Conservation (phyloP, 2,888 invertebrate genomes). For the Parthenolecanium corni region DNA sequence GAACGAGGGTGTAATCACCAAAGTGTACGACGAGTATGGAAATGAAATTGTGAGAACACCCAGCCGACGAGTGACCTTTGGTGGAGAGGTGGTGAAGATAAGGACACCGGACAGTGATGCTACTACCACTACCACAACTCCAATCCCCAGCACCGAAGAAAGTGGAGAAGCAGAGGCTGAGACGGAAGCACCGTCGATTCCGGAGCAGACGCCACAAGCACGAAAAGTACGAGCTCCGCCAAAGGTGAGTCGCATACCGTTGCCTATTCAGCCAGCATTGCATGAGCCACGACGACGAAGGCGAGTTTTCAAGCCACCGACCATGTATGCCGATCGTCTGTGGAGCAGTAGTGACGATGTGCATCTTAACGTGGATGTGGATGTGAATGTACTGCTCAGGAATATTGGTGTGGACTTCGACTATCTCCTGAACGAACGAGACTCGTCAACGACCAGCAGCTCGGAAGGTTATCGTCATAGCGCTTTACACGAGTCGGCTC, state of each 20-base stretch:
- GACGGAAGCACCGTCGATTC: background rate
- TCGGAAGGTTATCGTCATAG: conserved; percentile 41
- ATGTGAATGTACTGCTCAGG: too few species aligned
- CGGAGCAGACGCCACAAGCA: background rate
- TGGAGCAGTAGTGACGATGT: conserved; percentile 10
- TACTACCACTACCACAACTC: conserved; percentile 33
- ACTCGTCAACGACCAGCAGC: conserved; percentile 35
- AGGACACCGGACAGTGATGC: conserved; percentile 60
- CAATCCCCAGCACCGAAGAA: background rate
- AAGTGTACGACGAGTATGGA: conserved; percentile 29
- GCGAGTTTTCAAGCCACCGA: conserved; percentile 1
- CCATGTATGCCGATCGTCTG: background rate
- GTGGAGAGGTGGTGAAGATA: conserved; percentile 76
- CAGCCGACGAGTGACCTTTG: conserved; percentile 62
- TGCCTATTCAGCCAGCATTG: conserved; percentile 35
- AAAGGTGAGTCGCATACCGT: conserved; percentile 34
- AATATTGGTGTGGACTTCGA: too few species aligned
- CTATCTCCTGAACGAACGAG: conserved; percentile 30
- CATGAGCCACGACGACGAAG: conserved; percentile 31
- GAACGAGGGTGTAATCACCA: conserved; percentile 36
- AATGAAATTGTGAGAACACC: conserved; percentile 42
- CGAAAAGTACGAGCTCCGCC: background rate
- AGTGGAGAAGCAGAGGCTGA: too few species aligned
- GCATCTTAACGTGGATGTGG: background rate
- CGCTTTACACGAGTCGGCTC: conserved; percentile 45